Base-by-base conservation (phyloP, 2,797 vertebrate species). In the Scolopax bukidnonensis region DNA sequence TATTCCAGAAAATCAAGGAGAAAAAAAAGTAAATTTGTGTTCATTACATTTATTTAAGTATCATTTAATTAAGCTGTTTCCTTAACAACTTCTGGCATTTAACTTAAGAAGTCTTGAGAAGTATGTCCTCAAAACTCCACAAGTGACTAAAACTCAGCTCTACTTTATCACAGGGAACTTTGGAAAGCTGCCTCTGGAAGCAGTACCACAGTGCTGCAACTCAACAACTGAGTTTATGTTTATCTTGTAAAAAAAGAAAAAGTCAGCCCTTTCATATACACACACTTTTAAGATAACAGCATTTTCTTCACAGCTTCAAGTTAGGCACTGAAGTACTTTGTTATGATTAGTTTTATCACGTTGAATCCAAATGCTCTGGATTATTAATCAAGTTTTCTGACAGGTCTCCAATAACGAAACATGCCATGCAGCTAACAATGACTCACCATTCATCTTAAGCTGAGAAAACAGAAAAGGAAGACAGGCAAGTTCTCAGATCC, bases 271-370 rank as follows among this genome's bases (percentile, higher is more conserved):
- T 91, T 88, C 48, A 67, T 33, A 90, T 54, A 64, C 41, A 88
- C 78, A 76, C 79, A 87, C 76, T 86, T 84, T 41, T 75, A 91
- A 96, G 93, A 95, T 80, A 96, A 94, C 61, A 91, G 27, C 60
- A 95, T 89, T 97, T 97, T 94, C 81, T 96, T 92, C 94, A 90
- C 64, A 89, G 78, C 60, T 93, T 93, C 75, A 82, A 84, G 77
- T 92, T 75, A 84, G 76, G 76, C 74, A 91, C 40, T 79, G 41
- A 90, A 93, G 48, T 43, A 87, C 51, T 89, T 94, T 78, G 87
- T 84, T 96, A 95, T 93, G 87, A 93, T 92, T 96, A 91, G 57
- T 86, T 96, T 97, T 96, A 96, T 94, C 95, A 95, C 83, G 47
- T 3, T 79, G 84, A 94, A 80, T 96, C 89, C 92, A 89, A 96